These are phyloP conservation scores for Amia ocellicauda DNA, from an alignment of 2,113 vertebrate genomes.

Conservation along the genomic window DNA sequence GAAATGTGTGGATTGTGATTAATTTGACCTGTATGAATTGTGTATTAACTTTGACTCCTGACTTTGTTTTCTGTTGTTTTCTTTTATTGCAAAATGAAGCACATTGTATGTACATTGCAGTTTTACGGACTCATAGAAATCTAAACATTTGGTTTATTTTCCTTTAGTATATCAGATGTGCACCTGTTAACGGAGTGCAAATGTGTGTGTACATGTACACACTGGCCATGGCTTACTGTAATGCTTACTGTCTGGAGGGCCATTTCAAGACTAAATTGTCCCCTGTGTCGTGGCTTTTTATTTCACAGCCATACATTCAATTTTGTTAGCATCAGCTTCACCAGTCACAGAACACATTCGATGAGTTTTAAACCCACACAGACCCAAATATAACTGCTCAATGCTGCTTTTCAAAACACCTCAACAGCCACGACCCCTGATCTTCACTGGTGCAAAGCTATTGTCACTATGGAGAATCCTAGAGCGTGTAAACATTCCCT, in stretches of 20 bases:
- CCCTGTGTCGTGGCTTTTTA: conserved; percentile 44
- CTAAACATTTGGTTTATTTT: conserved; percentile 34
- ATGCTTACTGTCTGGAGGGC: conserved; percentile 42
- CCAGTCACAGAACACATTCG: conserved; percentile 14
- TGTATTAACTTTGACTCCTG: too few species aligned
- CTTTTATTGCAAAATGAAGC: too few species aligned
- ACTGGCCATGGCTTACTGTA: background rate
- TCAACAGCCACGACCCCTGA: too few species aligned
- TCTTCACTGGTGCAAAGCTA: conserved; percentile 22
- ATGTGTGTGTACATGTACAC: background rate
- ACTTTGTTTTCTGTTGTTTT: too few species aligned
- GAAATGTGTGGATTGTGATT: too few species aligned
- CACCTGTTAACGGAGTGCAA: background rate
- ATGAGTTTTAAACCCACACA: background rate
- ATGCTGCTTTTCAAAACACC: too few species aligned
- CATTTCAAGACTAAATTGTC: conserved; percentile 53
- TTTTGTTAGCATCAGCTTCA: conserved; percentile 42
- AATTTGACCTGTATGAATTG: too few species aligned
- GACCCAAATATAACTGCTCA: background rate
- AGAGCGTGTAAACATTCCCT: conserved; percentile 43
- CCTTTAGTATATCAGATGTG: conserved; percentile 25
- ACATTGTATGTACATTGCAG: too few species aligned
- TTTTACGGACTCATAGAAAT: too few species aligned
- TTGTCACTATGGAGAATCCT: conserved; percentile 30
- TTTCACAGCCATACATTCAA: conserved; percentile 69